phyloP scores from a whole-genome alignment of 2,113 vertebrate genomes.

The Calidris pygmaea region DNA sequence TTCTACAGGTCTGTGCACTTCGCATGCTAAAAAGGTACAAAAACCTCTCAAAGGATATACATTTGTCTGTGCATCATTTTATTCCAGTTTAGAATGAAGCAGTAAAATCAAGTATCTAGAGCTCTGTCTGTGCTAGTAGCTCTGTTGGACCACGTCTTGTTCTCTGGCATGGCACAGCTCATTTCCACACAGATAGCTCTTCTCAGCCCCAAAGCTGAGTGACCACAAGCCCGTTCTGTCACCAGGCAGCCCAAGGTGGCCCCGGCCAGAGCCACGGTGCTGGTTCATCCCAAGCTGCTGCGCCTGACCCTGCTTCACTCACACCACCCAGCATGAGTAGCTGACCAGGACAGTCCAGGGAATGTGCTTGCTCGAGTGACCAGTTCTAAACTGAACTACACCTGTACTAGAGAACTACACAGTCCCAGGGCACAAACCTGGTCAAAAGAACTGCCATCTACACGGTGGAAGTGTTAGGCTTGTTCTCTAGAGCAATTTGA shows the following conservation, averaged over 20 bases:
- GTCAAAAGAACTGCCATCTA: neutral
- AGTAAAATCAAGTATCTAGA: neutral
- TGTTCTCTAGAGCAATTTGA: neutral
- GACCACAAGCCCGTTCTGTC: rapidly evolving
- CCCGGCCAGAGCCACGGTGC: neutral
- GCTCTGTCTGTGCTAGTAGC: neutral
- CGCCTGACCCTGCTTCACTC: neutral
- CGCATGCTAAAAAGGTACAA: neutral
- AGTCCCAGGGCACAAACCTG: neutral
- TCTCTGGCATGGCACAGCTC: neutral
- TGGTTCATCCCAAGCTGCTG: neutral
- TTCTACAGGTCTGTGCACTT: neutral
- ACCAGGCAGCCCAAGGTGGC: rapidly evolving
- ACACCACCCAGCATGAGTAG: neutral
- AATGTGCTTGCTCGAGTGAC: neutral
- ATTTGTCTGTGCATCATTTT: neutral
- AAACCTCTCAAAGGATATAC: neutral
- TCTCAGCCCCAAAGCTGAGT: neutral
- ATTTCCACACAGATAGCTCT: neutral
- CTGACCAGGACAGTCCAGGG: neutral
- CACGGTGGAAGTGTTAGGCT: neutral
- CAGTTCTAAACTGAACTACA: neutral
- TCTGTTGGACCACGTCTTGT: neutral
- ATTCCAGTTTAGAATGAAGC: neutral
- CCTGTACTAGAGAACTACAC: neutral